A percentile compares a stretch with the other conserved stretches of the same genome.
Conservation (phyloP, 2,797 vertebrate genomes). For the Buphagus erythrorhynchus region DNA sequence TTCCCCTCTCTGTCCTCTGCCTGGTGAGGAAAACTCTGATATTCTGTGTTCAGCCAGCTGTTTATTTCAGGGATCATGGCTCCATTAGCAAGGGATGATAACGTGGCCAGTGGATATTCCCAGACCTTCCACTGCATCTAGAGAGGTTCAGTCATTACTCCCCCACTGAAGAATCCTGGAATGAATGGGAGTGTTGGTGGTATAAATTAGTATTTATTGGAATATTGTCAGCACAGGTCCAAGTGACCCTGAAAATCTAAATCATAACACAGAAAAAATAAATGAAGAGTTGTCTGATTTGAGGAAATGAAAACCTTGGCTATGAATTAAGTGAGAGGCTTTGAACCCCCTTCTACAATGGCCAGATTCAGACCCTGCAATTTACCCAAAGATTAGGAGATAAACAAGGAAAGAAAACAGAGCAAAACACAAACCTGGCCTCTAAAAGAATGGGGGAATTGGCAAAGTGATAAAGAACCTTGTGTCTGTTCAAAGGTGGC, state of each 20-base stretch:
- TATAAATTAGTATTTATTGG: not conserved
- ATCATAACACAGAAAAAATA: not conserved
- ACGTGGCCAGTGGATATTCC: not conserved
- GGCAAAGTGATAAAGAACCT: not conserved
- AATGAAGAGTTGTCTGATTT: not conserved
- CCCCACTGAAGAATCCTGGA: not conserved
- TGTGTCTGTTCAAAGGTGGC: constrained; percentile 23
- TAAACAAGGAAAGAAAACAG: not conserved
- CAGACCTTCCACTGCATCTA: not conserved
- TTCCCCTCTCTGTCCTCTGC: not conserved
- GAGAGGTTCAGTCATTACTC: not conserved
- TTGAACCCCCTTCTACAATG: not conserved
- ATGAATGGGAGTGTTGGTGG: not conserved
- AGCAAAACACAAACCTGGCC: not conserved
- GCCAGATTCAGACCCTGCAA: not conserved
- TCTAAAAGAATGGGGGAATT: not conserved
- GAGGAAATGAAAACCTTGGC: not conserved
- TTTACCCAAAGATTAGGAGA: constrained; percentile 5
- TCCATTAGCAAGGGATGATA: not conserved
- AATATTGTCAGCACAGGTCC: not conserved
- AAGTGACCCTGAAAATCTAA: not conserved
- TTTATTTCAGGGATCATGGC: not conserved
- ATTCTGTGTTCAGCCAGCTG: not conserved
- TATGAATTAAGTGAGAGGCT: not conserved
- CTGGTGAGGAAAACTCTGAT: not conserved